Evolutionary conservation across 2,888 invertebrate species (phyloP).

Genomic region (Ferdinandea cuprea): DNA sequence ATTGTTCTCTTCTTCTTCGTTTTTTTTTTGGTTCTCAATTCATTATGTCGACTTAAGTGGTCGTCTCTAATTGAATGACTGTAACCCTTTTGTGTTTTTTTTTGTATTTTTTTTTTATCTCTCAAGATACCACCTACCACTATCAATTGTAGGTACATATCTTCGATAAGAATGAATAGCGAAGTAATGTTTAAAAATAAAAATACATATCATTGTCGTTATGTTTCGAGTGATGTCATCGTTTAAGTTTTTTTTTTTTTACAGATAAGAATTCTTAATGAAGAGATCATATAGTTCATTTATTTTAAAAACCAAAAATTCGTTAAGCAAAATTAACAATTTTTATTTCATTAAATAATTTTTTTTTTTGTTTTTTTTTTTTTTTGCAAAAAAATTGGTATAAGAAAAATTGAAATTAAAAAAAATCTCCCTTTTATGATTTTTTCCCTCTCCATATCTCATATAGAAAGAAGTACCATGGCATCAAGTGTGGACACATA

Average conservation of each 20-base stretch:
- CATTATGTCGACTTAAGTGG: conserved; percentile 35
- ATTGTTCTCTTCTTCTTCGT: conserved; percentile 9
- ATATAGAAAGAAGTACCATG: conserved; percentile 81
- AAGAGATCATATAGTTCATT: background rate
- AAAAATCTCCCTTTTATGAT: conserved; percentile 54
- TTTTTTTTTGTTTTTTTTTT: conserved; percentile 3
- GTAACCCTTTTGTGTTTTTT: conserved; percentile 39
- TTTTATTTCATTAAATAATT: conserved; percentile 18
- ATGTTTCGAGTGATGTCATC: conserved; percentile 35
- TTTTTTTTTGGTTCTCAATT: conserved; percentile 15
- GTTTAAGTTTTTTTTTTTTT: conserved; percentile 3
- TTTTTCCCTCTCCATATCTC: conserved; percentile 44
- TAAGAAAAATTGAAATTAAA: conserved; percentile 26
- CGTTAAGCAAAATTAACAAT: conserved; percentile 13
- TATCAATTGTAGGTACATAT: conserved; percentile 6
- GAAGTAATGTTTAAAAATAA: conserved; percentile 4
- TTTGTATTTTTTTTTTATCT: conserved; percentile 27
- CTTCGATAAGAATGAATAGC: conserved; percentile 13
- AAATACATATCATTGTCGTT: background rate
- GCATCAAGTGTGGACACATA: conserved; percentile 82
- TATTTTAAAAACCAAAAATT: background rate
- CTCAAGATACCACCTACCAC: background rate
- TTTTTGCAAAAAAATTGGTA: conserved; percentile 54
- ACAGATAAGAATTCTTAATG: conserved; percentile 24
- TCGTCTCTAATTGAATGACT: conserved; percentile 46